Percentiles rank a stretch among this genome's conserved stretches.
Conservation (phyloP, 1,140 invertebrate genomes). For the Scaptomyza hsui region DNA sequence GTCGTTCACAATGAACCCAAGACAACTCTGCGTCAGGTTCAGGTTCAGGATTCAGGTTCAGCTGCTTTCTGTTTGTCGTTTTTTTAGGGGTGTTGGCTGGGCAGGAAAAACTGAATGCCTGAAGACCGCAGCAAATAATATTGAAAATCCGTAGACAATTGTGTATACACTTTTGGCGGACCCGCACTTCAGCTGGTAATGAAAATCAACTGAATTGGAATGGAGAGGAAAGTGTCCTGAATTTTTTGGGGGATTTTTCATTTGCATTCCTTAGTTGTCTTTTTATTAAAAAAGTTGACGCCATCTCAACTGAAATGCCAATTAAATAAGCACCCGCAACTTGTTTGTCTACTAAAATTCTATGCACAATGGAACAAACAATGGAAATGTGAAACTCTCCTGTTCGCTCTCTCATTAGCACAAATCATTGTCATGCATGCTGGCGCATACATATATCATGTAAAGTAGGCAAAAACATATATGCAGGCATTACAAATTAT, state of each 20-base stretch:
- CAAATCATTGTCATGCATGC: constrained; percentile 68
- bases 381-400: constrained; percentile 19
- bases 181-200: constrained; percentile 77
- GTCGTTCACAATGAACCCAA: constrained; percentile 57
- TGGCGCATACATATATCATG: constrained; percentile 63
- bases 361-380: constrained; percentile 6
- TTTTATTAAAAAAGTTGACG: constrained; percentile 77
- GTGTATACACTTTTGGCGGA: constrained; percentile 60
- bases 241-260: constrained; percentile 51
- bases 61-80: constrained; percentile 15
- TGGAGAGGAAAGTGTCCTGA: constrained; percentile 53
- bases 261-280: constrained; percentile 43
- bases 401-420: constrained; percentile 57
- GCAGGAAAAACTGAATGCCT: neutral
- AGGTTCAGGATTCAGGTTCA: constrained; percentile 39
- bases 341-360: constrained; percentile 35
- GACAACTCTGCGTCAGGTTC: constrained; percentile 35
- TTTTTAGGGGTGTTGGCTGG: constrained; percentile 32
- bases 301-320: constrained; percentile 42
- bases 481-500: constrained; percentile 78
- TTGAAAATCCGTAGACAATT: constrained; percentile 81
- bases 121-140: constrained; percentile 77
- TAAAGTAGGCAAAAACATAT: constrained; percentile 42
- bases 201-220: constrained; percentile 74
- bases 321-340: constrained; percentile 57